Conservation (phyloP, 2,113 vertebrate genomes). For the Odocoileus hemionus region DNA sequence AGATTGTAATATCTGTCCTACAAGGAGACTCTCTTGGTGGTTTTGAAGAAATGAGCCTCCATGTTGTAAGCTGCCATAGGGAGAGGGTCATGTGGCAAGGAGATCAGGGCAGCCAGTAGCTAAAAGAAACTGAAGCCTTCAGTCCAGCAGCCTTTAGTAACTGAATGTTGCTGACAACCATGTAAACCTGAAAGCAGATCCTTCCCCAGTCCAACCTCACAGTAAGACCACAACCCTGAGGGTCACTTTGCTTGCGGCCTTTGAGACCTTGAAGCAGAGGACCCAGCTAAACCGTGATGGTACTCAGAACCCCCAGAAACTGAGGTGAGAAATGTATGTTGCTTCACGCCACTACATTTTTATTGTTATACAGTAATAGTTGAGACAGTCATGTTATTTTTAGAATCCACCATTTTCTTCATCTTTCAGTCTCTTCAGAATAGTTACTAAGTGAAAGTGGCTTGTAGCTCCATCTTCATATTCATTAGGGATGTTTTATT, state of each 20-base stretch:
- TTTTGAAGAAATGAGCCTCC: not conserved
- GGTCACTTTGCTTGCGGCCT: not conserved
- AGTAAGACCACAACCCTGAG: not conserved
- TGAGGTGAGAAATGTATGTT: not conserved
- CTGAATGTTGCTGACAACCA: not conserved
- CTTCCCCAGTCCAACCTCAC: not conserved
- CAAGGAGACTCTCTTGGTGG: not conserved
- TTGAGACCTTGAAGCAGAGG: not conserved
- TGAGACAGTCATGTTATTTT: not conserved
- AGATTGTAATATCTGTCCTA: not conserved
- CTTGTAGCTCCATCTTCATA: not conserved
- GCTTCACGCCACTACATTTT: not conserved
- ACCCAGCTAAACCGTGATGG: not conserved
- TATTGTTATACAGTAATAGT: not conserved
- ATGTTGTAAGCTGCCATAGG: not conserved
- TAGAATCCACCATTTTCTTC: conserved; percentile 2
- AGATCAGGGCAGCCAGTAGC: not conserved
- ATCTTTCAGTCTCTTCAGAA: not conserved
- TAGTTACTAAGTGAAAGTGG: not conserved
- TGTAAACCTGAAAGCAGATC: not conserved
- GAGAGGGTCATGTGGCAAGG: not conserved
- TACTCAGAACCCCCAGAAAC: not conserved
- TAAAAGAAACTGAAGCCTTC: not conserved
- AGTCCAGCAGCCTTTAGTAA: not conserved
- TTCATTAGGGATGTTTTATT: not conserved